Base-by-base conservation (phyloP, 2,113 vertebrate species). In the Myotis davidii region DNA sequence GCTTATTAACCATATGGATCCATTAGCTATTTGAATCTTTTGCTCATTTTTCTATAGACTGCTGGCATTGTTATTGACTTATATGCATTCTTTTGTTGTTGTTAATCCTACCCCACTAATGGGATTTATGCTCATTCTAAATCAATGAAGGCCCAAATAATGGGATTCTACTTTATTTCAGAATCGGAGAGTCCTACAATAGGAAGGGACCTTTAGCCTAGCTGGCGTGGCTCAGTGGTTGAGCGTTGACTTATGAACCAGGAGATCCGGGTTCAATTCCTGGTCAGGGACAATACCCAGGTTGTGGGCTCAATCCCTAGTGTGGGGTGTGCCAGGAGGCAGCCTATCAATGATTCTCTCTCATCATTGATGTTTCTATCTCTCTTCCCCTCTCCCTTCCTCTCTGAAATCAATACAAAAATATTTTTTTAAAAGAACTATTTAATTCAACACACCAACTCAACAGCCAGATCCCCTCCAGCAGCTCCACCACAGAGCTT, bases 71-170 rank as follows among this genome's bases (percentile, higher is more conserved):
- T 92, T 69, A 82, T 39, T 89, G 16, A 34, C 21, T 85, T 90
- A 42, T 27, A 85, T 45, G 25, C 27, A 52, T 69, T 74, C 56
- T 61, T 61, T 61, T 56, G 54, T 56, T 56, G 54, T 56, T 56
- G 72, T 70, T 94, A 45, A 88, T 65, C 32, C 70, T 34, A 77
- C 16, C n/a, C 29, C 20, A 79, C 20, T 50, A 85, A 86, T 17
- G 74, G 85, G 18, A 96, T 88, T 85, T 89, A 67, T 29, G 73
- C 16, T 89, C 29, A 67, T 67, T 92, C 73, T 85, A 69, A 89
- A 81, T 61, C 39, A 88, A 20, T 50, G 14, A 45, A 82, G 42
- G 20, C 56, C n/a, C 65, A 84, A 92, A 85, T 88, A 88, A 50
- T 72, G 25, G 48, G 12, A 21, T 65, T 92, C 73, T 73, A 52